phyloP scores from a whole-genome alignment of 2,797 vertebrate species.

The Hoplostethus atlanticus region DNA sequence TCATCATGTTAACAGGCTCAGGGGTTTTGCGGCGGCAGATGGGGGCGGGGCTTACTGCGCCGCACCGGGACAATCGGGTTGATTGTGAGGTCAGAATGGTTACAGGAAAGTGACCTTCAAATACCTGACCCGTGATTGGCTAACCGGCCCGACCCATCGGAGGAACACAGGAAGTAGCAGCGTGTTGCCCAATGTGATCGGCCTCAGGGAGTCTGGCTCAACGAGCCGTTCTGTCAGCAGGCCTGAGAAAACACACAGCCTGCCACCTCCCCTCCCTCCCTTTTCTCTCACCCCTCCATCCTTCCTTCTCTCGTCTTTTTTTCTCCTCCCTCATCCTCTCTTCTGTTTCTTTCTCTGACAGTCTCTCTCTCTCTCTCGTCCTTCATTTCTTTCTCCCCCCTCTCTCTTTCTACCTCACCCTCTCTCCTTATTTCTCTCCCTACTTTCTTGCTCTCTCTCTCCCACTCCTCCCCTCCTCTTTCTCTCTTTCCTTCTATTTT shows the following conservation, averaged over 20 bases:
- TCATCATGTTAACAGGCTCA: no score
- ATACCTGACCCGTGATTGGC: no score
- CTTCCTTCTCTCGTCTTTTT: not conserved
- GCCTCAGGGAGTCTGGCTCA: not conserved
- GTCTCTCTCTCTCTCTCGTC: not conserved
- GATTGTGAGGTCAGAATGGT: no score
- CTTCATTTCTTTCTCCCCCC: not conserved
- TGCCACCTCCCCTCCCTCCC: not conserved
- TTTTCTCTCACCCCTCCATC: not conserved
- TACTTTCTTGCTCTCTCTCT: no score
- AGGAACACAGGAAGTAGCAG: not conserved
- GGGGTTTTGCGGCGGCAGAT: no score
- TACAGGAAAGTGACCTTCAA: no score
- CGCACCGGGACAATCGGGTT: no score
- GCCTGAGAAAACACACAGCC: not conserved
- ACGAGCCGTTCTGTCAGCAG: not conserved
- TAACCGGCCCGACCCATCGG: no score
- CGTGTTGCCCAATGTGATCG: not conserved
- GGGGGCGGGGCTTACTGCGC: no score
- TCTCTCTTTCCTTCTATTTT: not conserved
- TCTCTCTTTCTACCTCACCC: not conserved
- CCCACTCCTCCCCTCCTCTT: not conserved
- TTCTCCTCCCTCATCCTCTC: slow-evolving; percentile 6
- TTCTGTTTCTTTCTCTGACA: no score
- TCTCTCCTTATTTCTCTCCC: not conserved